Percentiles rank a stretch among this genome's conserved stretches.
These are phyloP conservation scores for Drosophila nasuta DNA, from an alignment of 1,140 invertebrate genomes.

Conservation along the genomic window DNA sequence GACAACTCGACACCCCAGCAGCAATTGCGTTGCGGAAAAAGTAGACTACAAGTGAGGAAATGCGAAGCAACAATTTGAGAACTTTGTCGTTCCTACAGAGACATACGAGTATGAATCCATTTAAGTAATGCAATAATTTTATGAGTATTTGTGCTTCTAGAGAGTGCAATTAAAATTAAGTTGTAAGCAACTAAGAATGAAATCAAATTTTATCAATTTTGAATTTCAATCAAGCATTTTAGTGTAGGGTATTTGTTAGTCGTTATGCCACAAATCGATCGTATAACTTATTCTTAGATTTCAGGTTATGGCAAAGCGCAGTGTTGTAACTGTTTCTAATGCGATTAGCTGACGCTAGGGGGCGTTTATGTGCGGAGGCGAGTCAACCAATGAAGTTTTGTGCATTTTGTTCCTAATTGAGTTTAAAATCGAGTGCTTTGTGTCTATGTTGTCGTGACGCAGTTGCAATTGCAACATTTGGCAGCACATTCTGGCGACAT, in stretches of 20 bases:
- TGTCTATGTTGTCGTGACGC: not conserved
- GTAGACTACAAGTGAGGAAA: too few species aligned
- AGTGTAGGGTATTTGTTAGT: conserved; percentile 1
- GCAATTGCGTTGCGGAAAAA: not conserved
- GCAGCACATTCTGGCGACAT: conserved; percentile 51
- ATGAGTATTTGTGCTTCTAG: too few species aligned
- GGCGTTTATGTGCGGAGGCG: not conserved
- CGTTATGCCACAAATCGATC: not conserved
- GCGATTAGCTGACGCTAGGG: conserved; percentile 8
- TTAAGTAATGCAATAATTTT: too few species aligned
- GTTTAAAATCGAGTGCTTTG: not conserved
- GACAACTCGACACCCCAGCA: not conserved
- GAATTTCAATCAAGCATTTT: not conserved
- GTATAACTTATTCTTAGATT: not conserved
- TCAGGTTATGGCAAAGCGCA: not conserved
- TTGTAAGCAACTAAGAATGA: too few species aligned
- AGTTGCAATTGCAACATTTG: conserved; percentile 32
- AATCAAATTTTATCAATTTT: not conserved
- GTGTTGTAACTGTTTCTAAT: conserved; percentile 3
- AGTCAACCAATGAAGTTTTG: conserved; percentile 7
- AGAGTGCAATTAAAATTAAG: too few species aligned
- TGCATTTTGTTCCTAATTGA: conserved; percentile 23
- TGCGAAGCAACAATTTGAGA: too few species aligned
- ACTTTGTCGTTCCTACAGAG: too few species aligned
- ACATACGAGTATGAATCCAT: too few species aligned